Evolutionary conservation across 37 sponge, comb jelly and placozoan genomes (phyloP).

Genomic region (Ianthella basta): DNA sequence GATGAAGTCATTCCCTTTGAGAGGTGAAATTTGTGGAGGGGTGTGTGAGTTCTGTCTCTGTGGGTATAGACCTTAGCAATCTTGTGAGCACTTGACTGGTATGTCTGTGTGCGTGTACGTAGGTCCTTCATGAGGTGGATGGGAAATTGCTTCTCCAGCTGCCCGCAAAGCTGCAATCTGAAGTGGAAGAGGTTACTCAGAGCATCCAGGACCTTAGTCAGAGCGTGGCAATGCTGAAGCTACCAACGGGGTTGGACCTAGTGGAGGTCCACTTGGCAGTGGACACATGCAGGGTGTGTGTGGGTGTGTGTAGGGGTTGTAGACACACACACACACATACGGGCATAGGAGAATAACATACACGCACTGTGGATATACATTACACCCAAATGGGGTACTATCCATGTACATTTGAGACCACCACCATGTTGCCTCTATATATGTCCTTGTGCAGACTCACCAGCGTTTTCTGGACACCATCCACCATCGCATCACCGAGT

Average conservation of each 20-base stretch:
- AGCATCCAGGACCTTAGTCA: background rate
- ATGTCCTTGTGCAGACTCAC: background rate
- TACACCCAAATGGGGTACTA: no score
- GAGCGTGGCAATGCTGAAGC: background rate
- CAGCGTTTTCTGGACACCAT: slow-evolving; percentile 1
- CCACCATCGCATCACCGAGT: background rate
- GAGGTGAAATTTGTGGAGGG: no score
- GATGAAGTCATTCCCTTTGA: no score
- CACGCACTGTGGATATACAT: no score
- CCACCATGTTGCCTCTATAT: no score
- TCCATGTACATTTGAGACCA: no score
- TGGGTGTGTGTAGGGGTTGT: background rate
- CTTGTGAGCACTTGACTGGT: background rate
- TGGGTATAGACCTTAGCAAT: no score
- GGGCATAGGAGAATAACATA: no score
- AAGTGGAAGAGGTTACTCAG: background rate
- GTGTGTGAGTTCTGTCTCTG: no score
- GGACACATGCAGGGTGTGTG: slow-evolving; percentile 12
- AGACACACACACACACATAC: background rate
- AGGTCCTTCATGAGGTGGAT: background rate
- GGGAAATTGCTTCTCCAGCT: background rate
- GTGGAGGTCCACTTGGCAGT: background rate
- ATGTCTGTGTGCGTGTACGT: background rate
- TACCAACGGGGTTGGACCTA: background rate
- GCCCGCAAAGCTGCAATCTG: background rate